phyloP scores from a whole-genome alignment of 2,888 invertebrate species.

The Cepaea hortensis region DNA sequence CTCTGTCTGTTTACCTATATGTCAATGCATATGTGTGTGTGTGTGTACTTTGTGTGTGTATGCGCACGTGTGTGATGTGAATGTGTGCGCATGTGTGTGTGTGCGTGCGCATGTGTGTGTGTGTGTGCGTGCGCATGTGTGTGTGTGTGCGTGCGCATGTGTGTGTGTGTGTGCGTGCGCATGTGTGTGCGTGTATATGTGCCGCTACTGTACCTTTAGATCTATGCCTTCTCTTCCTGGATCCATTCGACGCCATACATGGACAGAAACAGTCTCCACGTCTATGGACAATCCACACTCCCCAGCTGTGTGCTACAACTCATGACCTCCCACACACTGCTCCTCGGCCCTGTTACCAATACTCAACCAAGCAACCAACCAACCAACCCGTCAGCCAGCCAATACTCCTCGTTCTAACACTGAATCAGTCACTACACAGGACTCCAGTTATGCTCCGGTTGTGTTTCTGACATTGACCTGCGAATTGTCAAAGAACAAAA shows the following conservation, averaged over 20 bases:
- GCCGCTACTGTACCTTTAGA: constrained; percentile 12
- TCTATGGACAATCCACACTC: too few relatives aligned
- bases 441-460: too few relatives aligned
- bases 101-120: background rate
- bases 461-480: too few relatives aligned
- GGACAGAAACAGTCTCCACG: background rate
- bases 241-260: constrained; percentile 17
- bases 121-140: constrained; percentile 7
- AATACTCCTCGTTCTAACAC: too few relatives aligned
- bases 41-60: background rate
- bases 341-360: too few relatives aligned
- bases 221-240: constrained; percentile 31
- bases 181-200: background rate
- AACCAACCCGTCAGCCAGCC: too few relatives aligned
- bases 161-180: background rate
- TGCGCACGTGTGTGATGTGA: background rate
- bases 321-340: too few relatives aligned
- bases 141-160: background rate
- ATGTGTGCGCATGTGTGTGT: background rate
- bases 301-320: too few relatives aligned
- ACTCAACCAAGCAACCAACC: too few relatives aligned
- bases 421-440: too few relatives aligned
- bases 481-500: too few relatives aligned
- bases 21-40: background rate
- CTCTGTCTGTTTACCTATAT: background rate